phyloP scores from a whole-genome alignment of 2,113 vertebrate species.

The Proterorhinus semilunaris region DNA sequence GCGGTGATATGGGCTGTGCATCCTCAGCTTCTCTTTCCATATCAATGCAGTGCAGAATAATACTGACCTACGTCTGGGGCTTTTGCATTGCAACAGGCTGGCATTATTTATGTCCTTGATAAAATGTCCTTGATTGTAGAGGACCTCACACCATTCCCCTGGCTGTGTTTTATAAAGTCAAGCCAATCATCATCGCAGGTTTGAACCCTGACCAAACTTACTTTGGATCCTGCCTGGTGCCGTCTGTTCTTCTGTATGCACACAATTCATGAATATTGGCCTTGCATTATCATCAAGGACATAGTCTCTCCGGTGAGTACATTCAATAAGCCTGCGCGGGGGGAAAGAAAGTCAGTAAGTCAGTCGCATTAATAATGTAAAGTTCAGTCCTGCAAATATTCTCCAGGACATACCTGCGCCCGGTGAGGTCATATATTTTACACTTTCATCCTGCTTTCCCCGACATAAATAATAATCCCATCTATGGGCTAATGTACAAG shows the following conservation, averaged over 20 bases:
- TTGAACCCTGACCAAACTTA: slow-evolving; percentile 25
- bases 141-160: slow-evolving; percentile 22
- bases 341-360: slow-evolving; percentile 44
- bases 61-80: slow-evolving; percentile 31
- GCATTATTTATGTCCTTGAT: too few relatives aligned
- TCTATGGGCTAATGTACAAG: slow-evolving; percentile 40
- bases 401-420: slow-evolving; percentile 36
- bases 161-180: slow-evolving; percentile 42
- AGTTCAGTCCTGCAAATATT: slow-evolving; percentile 22
- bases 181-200: slow-evolving; percentile 39
- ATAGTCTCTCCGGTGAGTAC: background rate
- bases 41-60: slow-evolving; percentile 64
- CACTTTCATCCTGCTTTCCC: slow-evolving; percentile 39
- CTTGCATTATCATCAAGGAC: slow-evolving; percentile 52
- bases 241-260: slow-evolving; percentile 26
- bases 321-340: slow-evolving; percentile 24
- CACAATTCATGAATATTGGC: slow-evolving; percentile 49
- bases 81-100: slow-evolving; percentile 50
- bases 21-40: slow-evolving; percentile 3
- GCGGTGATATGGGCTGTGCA: too few relatives aligned
- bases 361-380: slow-evolving; percentile 53
- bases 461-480: slow-evolving; percentile 53
- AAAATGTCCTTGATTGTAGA: slow-evolving; percentile 61
- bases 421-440: slow-evolving; percentile 51
- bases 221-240: slow-evolving; percentile 32